These are phyloP conservation scores for Eretmocerus hayati DNA, from an alignment of 2,888 invertebrate genomes.

Conservation along the genomic window DNA sequence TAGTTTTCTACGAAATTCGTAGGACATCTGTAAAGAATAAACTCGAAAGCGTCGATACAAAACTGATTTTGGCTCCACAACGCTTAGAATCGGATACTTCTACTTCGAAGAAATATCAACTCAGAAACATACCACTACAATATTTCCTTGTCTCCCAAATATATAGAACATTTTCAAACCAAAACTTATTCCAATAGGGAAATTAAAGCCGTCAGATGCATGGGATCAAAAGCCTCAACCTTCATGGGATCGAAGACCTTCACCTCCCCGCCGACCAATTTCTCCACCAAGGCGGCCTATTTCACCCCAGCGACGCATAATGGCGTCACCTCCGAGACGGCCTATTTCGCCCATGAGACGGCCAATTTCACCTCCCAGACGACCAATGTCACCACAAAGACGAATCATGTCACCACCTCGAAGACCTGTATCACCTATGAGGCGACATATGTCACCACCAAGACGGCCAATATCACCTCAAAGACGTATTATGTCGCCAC, in stretches of 20 bases:
- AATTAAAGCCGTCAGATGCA: no score
- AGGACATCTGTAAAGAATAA: no score
- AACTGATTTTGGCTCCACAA: no score
- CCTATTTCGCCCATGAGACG: constrained; percentile 20
- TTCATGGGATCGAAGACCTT: constrained; percentile 23
- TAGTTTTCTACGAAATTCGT: no score
- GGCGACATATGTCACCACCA: constrained; percentile 2
- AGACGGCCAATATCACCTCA: constrained; percentile 23
- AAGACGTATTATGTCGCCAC: constrained; percentile 22
- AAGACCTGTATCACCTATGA: constrained; percentile 4
- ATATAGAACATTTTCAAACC: no score
- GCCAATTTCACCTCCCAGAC: constrained; percentile 23
- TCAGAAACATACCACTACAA: no score
- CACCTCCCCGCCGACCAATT: constrained; percentile 16
- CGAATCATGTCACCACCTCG: constrained; percentile 16
- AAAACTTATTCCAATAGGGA: no score
- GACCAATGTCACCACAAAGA: constrained; percentile 18
- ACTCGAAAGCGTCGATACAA: no score
- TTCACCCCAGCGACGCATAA: constrained; percentile 15
- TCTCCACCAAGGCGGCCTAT: constrained; percentile 24
- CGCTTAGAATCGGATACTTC: no score
- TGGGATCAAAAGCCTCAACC: no score
- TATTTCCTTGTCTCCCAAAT: no score
- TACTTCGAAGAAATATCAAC: no score
- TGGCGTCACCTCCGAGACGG: constrained; percentile 19